Evolutionary conservation across 2,797 vertebrate species (phyloP).

Genomic region (Scarus forsteni): DNA sequence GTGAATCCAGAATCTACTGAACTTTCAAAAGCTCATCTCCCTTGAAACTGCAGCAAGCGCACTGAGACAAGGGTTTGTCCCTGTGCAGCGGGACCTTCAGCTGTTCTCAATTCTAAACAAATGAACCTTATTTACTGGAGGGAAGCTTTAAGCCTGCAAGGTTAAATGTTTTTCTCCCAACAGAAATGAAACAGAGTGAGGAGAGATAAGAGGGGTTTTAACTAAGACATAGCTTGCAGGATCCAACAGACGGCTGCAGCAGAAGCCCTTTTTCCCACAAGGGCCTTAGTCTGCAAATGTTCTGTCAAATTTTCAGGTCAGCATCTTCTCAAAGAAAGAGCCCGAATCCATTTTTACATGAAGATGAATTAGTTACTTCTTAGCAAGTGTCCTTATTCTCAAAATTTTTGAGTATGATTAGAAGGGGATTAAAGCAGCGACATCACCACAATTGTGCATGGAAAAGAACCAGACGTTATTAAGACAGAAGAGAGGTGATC

Average conservation of each 20-base stretch:
- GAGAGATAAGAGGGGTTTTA: constrained; percentile 32
- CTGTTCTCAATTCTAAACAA: constrained; percentile 47
- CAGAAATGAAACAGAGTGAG: constrained; percentile 42
- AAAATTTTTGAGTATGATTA: neutral
- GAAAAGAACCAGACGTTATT: neutral
- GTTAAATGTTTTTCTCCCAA: constrained; percentile 51
- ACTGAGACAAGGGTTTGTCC: constrained; percentile 6
- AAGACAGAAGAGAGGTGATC: neutral
- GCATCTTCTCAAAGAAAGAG: constrained; percentile 11
- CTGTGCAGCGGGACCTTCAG: constrained; percentile 13
- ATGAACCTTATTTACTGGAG: constrained; percentile 58
- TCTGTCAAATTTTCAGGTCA: constrained; percentile 22
- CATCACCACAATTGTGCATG: neutral
- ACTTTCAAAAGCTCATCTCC: neutral
- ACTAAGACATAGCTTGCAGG: constrained; percentile 35
- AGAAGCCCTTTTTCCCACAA: constrained; percentile 3
- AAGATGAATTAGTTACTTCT: constrained; percentile 13
- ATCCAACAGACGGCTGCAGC: constrained; percentile 21
- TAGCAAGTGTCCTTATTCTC: neutral
- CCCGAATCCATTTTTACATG: constrained; percentile 13
- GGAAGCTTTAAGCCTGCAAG: constrained; percentile 25
- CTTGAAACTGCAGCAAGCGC: constrained; percentile 10
- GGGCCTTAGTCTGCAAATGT: constrained; percentile 31
- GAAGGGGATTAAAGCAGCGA: neutral
- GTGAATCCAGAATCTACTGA: constrained; percentile 6